phyloP scores from a whole-genome alignment of 2,888 invertebrate species.

The Melangyna quadrimaculata region DNA sequence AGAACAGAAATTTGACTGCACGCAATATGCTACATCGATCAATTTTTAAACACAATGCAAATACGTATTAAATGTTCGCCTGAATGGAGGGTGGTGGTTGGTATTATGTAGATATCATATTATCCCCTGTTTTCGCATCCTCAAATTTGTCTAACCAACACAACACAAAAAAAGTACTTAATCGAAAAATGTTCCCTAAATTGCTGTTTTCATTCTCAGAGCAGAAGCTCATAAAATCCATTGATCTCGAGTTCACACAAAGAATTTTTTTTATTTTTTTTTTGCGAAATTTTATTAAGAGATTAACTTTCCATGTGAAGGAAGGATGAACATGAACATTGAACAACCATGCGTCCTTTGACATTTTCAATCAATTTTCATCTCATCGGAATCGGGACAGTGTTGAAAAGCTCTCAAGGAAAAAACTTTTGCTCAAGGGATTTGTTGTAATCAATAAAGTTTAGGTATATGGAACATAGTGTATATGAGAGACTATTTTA shows the following conservation, averaged over 20 bases:
- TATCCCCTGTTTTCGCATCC: not conserved
- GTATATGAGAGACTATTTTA: not conserved
- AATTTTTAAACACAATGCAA: slow-evolving; percentile 7
- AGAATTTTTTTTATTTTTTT: too few species aligned
- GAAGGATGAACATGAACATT: not conserved
- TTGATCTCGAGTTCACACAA: slow-evolving; percentile 2
- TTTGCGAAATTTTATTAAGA: slow-evolving; percentile 19
- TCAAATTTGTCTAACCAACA: not conserved
- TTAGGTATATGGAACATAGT: not conserved
- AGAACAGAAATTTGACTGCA: not conserved
- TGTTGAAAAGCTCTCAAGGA: not conserved
- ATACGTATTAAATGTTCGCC: not conserved
- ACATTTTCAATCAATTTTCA: slow-evolving; percentile 5
- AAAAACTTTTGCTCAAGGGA: not conserved
- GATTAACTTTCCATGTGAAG: slow-evolving; percentile 3
- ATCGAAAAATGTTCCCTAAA: not conserved
- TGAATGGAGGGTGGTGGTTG: not conserved
- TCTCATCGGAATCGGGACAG: not conserved
- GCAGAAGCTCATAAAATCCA: not conserved
- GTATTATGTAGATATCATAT: too few species aligned
- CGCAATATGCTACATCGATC: not conserved
- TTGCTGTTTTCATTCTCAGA: not conserved
- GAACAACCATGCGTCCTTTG: not conserved
- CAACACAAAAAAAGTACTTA: not conserved
- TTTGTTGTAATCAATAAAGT: not conserved